Base-by-base conservation (phyloP, 2,113 vertebrate species). In the Panthera tigris region DNA sequence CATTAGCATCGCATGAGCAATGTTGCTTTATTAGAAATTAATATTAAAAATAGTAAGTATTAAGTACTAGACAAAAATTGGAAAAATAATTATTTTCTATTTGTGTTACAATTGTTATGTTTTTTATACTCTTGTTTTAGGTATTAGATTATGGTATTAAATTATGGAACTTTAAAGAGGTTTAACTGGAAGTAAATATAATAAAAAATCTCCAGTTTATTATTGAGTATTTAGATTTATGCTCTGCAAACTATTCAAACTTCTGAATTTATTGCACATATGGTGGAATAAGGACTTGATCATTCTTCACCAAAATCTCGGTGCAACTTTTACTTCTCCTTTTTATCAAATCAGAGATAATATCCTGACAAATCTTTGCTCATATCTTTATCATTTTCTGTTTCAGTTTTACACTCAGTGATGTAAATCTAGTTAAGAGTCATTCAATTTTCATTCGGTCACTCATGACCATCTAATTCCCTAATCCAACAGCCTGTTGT, bases 131-230 rank as follows among this genome's bases (percentile, higher is more conserved):
- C 3, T 95, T 21, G 5, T 4, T 52, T 39, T 39, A 39, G 39
- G 39, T 39, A 39, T 39, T 39, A 39, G 39, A 39, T 39, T 39
- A 39, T 39, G 41, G 16, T 29, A 91, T 29, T 88, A 52, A 85
- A 66, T 55, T 73, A 31, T 21, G 87, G 29, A 83, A 39, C 68
- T 84, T 96, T 84, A 69, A 55, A 66, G 4, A 61, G n/a, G 3
- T 36, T 89, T 81, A 74, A n/a, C 5, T 81, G 19, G 68, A 91
- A 82, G 10, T 80, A 97, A 85, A 79, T 55, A 55, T 82, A 41
- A 33, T 66, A 18, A 45, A 48, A 12, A 39, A 18, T 14, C 80
- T 36, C 3, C 3, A n/a, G 3, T 19, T 76, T 83, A 0, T 65
- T 91, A 50, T 7, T 85, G 33, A 66, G 4, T 68, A 41, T 71